Base-by-base conservation (phyloP, 2,113 vertebrate species). In the Cariama cristata region DNA sequence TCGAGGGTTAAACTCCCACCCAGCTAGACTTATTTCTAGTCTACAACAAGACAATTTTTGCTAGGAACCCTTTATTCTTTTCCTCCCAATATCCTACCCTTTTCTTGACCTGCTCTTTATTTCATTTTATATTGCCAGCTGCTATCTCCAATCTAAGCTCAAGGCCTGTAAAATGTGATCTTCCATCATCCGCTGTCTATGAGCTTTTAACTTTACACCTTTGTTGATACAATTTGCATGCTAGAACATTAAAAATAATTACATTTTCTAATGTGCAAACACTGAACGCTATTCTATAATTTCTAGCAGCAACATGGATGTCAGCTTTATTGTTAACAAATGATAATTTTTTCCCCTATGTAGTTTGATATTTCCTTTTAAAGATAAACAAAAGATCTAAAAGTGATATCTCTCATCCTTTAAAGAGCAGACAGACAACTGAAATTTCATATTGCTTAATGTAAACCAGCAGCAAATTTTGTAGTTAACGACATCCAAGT, bases 311-410 rank as follows among this genome's bases (percentile, higher is more conserved):
- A 79, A 47, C 1, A 2, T 30, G 17, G 52, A 72, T 30, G 8
- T 33, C 27, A 55, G 30, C 52, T 59, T 22, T 62, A 30, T 38
- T 33, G 27, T 52, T 66, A 92, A 66, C 20, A 76, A 75, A 40
- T 35, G 0, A 27, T 23, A 47, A 35, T 7, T 26, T 45, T 59
- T 50, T 62, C 2, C 20, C 14, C 22, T 13, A 15, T 8, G 14
- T 38, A n/a, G 40, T 56, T 53, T 35, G 40, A 55, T 27, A 62
- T 28, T 85, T 73, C 22, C 15, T 74, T 73, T 82, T 69, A 92
- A 87, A 94, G 52, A 21, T 8, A 45, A 47, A 42, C 9, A 24
- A 74, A 77, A 73, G 16, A 58, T 42, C 33, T 47, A 22, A 32
- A 81, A 71, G 42, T 20, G 26, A 3, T 38, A 53, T 7, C 3